phyloP scores from a whole-genome alignment of 2,888 invertebrate species.

The Cryptus armator region DNA sequence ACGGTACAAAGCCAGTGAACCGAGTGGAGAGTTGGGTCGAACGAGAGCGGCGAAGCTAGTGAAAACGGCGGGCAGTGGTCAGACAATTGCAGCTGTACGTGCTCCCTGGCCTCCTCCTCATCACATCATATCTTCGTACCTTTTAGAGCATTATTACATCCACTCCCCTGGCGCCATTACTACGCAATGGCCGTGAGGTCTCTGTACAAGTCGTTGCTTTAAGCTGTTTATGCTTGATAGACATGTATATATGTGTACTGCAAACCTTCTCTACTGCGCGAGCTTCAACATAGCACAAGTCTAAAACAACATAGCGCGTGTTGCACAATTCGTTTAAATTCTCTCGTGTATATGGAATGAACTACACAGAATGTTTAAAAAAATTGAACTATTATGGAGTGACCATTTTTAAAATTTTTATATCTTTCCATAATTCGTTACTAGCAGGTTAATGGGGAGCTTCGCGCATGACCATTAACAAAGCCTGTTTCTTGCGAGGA shows the following conservation, averaged over 20 bases:
- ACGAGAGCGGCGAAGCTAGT: background rate
- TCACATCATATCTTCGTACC: constrained; percentile 27
- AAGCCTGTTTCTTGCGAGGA: too few species aligned
- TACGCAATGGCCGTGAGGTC: constrained; percentile 4
- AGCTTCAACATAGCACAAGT: background rate
- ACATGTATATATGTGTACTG: background rate
- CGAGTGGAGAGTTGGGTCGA: constrained; percentile 1
- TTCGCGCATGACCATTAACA: too few species aligned
- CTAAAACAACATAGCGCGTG: background rate
- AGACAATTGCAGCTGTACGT: constrained; percentile 21
- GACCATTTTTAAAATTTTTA: too few species aligned
- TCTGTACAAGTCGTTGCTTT: constrained; percentile 21
- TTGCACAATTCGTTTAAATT: background rate
- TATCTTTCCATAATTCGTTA: too few species aligned
- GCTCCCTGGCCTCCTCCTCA: constrained; percentile 11
- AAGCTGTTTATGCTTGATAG: constrained; percentile 15
- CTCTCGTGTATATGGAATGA: background rate
- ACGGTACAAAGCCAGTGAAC: constrained; percentile 3
- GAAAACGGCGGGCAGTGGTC: constrained; percentile 19
- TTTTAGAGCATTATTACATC: constrained; percentile 18
- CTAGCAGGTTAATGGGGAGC: too few species aligned
- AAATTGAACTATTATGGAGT: background rate
- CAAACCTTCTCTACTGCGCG: background rate
- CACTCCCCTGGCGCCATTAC: background rate
- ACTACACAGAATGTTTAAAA: background rate